Conservation (phyloP, 2,113 vertebrate species). For the Halcyon malimbica region DNA sequence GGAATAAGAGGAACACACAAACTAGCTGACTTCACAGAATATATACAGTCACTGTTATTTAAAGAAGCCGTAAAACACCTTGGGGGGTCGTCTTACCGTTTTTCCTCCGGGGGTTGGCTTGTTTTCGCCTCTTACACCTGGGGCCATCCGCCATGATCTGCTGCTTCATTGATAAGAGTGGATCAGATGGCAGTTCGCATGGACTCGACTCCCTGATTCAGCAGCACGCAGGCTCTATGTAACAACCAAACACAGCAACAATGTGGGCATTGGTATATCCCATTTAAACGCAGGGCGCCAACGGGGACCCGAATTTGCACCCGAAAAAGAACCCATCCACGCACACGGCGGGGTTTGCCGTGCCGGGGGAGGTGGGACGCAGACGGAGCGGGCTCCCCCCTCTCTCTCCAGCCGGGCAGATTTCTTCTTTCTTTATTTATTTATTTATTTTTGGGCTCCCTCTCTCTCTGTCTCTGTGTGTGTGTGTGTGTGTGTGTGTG, state of each 20-base stretch:
- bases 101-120: conserved; percentile 98
- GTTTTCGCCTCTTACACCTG: conserved; percentile 99
- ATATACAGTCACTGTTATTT: not conserved
- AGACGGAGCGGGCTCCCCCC: conserved; percentile 18
- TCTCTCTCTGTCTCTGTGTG: conserved; percentile 10
- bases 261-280: conserved; percentile 82
- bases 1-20: not conserved
- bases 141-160: conserved; percentile 99
- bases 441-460: not conserved
- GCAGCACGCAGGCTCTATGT: conserved; percentile 89
- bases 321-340: conserved; percentile 54
- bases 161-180: conserved; percentile 98
- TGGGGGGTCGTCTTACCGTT: conserved; percentile 88
- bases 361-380: conserved; percentile 38
- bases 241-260: conserved; percentile 89
- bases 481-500: not conserved
- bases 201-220: conserved; percentile 89
- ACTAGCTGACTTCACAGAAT: not conserved
- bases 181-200: conserved; percentile 98
- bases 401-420: conserved; percentile 28
- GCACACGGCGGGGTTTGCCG: conserved; percentile 23
- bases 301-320: conserved; percentile 71
- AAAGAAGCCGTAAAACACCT: not conserved
- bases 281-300: conserved; percentile 84
- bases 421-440: not conserved